phyloP scores from a whole-genome alignment of 2,888 invertebrate species.

The Eueremaeus valkanovi region DNA sequence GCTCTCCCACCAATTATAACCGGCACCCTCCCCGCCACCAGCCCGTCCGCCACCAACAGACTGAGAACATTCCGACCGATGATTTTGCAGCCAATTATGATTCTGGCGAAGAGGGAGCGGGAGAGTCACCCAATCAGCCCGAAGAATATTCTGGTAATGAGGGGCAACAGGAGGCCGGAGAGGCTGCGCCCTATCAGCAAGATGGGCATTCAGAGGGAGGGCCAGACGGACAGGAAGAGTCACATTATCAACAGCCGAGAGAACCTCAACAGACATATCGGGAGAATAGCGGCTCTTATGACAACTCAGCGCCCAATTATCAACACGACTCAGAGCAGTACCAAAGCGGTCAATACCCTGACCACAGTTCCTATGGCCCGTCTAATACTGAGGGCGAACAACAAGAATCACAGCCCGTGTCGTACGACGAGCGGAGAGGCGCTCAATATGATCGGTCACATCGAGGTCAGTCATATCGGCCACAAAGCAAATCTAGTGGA shows the following conservation, averaged over 20 bases:
- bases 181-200: background rate
- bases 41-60: slow-evolving; percentile 8
- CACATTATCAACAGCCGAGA: slow-evolving; percentile 34
- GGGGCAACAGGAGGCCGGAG: background rate
- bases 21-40: slow-evolving; percentile 26
- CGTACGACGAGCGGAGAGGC: background rate
- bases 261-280: background rate
- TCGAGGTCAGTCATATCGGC: background rate
- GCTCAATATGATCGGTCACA: background rate
- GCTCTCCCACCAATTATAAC: background rate
- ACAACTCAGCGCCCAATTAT: background rate
- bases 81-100: background rate
- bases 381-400: background rate
- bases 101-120: background rate
- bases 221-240: background rate
- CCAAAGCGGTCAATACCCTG: slow-evolving; percentile 27
- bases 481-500: background rate
- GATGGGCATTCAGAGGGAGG: background rate
- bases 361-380: background rate
- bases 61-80: background rate
- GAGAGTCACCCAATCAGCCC: background rate
- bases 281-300: background rate
- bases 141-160: background rate
- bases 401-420: background rate
- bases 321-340: background rate